phyloP scores from a whole-genome alignment of 1,140 invertebrate genomes.

The Harlomillsia oculata region DNA sequence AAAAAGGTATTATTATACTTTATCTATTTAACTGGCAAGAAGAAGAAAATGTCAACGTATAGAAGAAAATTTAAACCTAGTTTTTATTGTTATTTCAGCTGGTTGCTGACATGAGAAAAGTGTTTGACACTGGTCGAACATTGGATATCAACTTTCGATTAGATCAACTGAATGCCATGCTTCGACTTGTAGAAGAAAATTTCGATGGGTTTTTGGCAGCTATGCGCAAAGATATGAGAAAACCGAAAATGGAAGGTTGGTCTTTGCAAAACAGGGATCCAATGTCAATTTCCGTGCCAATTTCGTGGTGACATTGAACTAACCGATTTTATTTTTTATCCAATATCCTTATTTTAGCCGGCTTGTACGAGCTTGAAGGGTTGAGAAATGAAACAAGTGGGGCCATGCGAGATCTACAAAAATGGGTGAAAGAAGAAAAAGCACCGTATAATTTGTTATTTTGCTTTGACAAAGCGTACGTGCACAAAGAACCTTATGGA shows the following conservation, averaged over 20 bases:
- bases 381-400: conserved; percentile 11
- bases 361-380: conserved; percentile 17
- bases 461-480: conserved; percentile 4
- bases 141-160: conserved; percentile 37
- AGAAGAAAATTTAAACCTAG: too few relatives aligned
- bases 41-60: too few relatives aligned
- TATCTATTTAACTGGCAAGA: too few relatives aligned
- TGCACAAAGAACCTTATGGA: conserved; percentile 33
- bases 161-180: conserved; percentile 42
- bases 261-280: background rate
- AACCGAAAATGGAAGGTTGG: conserved; percentile 37
- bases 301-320: background rate
- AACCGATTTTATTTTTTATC: background rate
- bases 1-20: too few relatives aligned
- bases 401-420: conserved; percentile 13
- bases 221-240: conserved; percentile 44
- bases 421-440: conserved; percentile 17
- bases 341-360: background rate
- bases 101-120: conserved; percentile 8
- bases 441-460: conserved; percentile 19
- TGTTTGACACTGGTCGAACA: conserved; percentile 23
- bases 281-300: background rate
- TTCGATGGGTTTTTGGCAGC: conserved; percentile 41
- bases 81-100: conserved; percentile 19
- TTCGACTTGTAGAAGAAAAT: conserved; percentile 44